Base-by-base conservation (phyloP, 23 tunicate genomes). In the Diplosoma virens region DNA sequence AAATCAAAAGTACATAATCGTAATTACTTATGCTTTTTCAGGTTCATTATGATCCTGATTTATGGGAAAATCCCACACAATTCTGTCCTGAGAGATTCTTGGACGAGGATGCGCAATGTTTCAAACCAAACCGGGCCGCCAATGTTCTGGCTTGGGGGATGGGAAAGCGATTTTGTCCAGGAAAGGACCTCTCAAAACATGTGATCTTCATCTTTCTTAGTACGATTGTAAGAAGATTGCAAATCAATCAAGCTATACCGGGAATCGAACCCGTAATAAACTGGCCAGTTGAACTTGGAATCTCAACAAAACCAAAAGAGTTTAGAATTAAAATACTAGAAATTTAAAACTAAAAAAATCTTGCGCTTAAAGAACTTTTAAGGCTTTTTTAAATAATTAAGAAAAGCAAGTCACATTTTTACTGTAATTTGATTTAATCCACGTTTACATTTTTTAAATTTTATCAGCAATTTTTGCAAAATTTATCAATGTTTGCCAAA, bases 211-310 rank as follows among this genome's bases (percentile, higher is more conserved):
- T 66, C 6, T 47, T 25, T 27, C 22, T 79, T 47, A 0, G 52
- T 4, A 79, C 33, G 22, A 0, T 79, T 17, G 74, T 79, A 9
- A 37, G 63, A 2, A 45, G 45, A 25, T 26, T 31, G 56, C 16
- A 46, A 28, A 47, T 79, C 27, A 64, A 45, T 24, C 75, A 65
- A 28, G 30, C 74, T 20, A 7, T 18, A 29, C 72, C 71, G 37
- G 83, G 83, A 31, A 34, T 79, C 29, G 83, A 79, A 66, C 83
- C 83, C 1, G 74, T 32, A n/a, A 17, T 66, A 9, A 74, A 74
- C 2, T 79, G 83, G 83, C 74, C 74, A 1, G 21, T 23, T 6
- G 33, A 27, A 6, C 11, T 30, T 25, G 83, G 83, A 2, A 25
- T 79, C 1, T 33, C 83, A 47, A 26, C 30, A 1, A 64, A 41